Base-by-base conservation (phyloP, 2,113 vertebrate species). In the Corydoras sp. region DNA sequence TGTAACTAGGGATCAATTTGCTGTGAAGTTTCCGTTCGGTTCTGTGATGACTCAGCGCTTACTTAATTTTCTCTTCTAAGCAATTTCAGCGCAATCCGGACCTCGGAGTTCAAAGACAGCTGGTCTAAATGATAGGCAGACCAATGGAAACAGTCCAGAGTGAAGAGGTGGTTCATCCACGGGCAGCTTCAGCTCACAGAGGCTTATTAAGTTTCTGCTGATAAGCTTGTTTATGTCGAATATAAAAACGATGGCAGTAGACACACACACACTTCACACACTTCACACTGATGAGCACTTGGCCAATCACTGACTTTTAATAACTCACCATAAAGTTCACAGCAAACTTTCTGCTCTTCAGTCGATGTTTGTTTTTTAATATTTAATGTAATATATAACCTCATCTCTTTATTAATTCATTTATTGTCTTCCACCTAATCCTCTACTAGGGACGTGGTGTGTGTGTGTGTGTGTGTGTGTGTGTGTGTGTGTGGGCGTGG, bases 181-280 rank as follows among this genome's bases (percentile, higher is more conserved):
- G 9, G 56, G 64, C 62, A 56, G 50, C 50, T 12, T 43, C 63
- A 66, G 24, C 8, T 72, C 35, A 24, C 18, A 43, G 15, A 43
- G 63, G 48, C 69, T 64, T 59, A 78, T 76, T 64, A 63, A 50
- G 7, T 51, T 82, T 53, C 66, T 76, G 71, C 60, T 77, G 76
- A 75, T 84, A 74, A 77, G 73, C 67, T 63, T 60, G 62, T 83
- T 67, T 79, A 59, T 72, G 60, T 73, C 11, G 43, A 75, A 73
- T 65, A 70, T 74, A 72, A 64, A 65, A 61, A 65, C 68, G 64
- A 58, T 32, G 55, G 49, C 73, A 79, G 51, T 73, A n/a, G 18
- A 4, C 55, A 15, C 30, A 9, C 62, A 64, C 32, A 24, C 18
- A 24, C 18, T 24, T 24, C 18, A 24, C 18, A 24, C 18, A 24